Evolutionary conservation across 2,888 invertebrate genomes (phyloP), one percentile per base, ranked within the genome.

Genomic region (Pristionchus mayeri): DNA sequence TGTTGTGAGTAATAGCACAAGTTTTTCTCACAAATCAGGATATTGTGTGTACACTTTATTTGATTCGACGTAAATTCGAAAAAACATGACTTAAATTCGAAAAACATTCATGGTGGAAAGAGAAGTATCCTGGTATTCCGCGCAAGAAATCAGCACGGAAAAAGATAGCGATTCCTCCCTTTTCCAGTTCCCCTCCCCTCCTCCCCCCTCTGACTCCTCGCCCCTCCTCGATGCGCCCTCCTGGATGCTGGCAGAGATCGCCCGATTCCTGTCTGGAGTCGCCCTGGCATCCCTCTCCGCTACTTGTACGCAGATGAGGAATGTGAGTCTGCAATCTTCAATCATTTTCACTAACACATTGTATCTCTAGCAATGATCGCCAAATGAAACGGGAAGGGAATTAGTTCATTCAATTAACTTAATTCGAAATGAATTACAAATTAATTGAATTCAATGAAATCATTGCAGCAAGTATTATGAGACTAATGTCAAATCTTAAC

Each of bases 241-340:
- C 0, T 60, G 63, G 63, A n/a, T 30, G 6, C 48, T 82, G 18
- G 9, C 4, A 9, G 63, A 40, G 30, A 3, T 82, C 1, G 24
- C 48, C 13, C 18, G 48, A 21, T 82, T 48, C 48, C 48, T 63
- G 48, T 34, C 34, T 18, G 81, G 81, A 57, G 81, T 82, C 0
- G 52, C 48, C 3, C 63, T 82, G 37, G 37, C 13, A 30, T 27
- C 63, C 3, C 63, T 82, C 0, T 2, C 63, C 0, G 2, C 11
- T 44, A 82, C 81, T 21, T 63, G 63, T 30, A 82, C 16, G 63
- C 30, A 44, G 21, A 21, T 82, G 48, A 82, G 81, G 48, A 50
- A 40, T 60, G 81, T 60, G 13, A 24, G 48, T 50, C 21, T 24
- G 16, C 24, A 30, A 67, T 18, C 27, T 16, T 37, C 48, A 76